A percentile compares a stretch with the other conserved stretches of the same genome.
These are phyloP conservation scores for Bimastos eiseni DNA, from an alignment of 2,888 invertebrate genomes.

Conservation along the genomic window DNA sequence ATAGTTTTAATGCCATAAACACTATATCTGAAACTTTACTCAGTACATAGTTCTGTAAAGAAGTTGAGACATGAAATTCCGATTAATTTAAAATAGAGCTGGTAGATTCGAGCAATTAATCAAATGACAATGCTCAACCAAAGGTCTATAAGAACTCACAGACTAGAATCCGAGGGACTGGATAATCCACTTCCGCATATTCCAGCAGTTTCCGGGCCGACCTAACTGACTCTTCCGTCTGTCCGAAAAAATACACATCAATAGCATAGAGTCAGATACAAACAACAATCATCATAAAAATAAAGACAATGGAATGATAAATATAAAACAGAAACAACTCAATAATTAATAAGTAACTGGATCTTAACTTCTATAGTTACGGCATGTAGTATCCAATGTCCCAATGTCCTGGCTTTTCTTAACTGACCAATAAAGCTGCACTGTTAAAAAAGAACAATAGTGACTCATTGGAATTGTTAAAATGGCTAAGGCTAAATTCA, in stretches of 20 bases:
- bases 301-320: not conserved
- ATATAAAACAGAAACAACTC: not conserved
- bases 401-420: not conserved
- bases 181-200: conserved; percentile 92
- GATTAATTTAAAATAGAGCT: no score
- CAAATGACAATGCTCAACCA: not conserved
- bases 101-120: not conserved
- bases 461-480: not conserved
- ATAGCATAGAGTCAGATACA: not conserved
- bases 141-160: conserved; percentile 66
- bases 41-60: no score
- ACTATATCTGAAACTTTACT: no score
- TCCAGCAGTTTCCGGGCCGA: conserved; percentile 91
- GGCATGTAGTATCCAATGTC: not conserved
- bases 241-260: conserved; percentile 35
- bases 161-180: conserved; percentile 91
- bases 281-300: not conserved
- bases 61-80: no score
- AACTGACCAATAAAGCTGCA: not conserved
- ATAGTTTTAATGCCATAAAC: no score
- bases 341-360: not conserved
- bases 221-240: conserved; percentile 86
- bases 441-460: not conserved
- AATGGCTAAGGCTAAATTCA: not conserved
- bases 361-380: not conserved